These are phyloP conservation scores for Pteria penguin DNA, from an alignment of 2,888 invertebrate species.

Conservation along the genomic window DNA sequence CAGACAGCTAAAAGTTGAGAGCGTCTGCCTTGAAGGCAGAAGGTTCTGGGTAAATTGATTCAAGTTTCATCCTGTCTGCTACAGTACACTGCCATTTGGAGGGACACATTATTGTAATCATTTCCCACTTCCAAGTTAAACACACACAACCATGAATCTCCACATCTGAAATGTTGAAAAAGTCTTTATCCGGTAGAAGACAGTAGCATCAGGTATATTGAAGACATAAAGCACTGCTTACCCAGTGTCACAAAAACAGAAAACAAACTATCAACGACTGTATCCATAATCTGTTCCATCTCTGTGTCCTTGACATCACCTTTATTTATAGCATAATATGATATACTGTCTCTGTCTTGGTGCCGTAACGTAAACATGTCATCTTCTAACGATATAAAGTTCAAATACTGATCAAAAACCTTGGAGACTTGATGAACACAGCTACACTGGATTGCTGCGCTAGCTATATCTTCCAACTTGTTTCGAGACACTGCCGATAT, in stretches of 20 bases:
- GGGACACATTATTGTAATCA: no score
- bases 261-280: constrained; percentile 96
- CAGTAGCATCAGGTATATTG: no score
- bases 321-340: constrained; percentile 96
- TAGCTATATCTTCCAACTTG: constrained; percentile 96
- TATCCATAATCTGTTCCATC: constrained; percentile 96
- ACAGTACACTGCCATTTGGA: no score
- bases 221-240: no score
- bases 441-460: constrained; percentile 93
- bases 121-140: no score
- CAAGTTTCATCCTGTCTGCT: no score
- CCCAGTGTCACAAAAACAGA: constrained; percentile 97
- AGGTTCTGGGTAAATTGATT: no score
- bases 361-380: constrained; percentile 97
- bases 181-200: no score
- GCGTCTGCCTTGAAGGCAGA: no score
- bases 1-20: no score
- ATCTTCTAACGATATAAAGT: constrained; percentile 98
- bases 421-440: constrained; percentile 95
- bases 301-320: constrained; percentile 96
- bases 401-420: constrained; percentile 98
- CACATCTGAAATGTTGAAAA: no score
- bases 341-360: constrained; percentile 93
- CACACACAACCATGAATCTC: no score
- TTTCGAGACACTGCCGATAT: constrained; percentile 95